A percentile compares a stretch with the other conserved stretches of the same genome.
These are phyloP conservation scores for Petrolisthes manimaculis DNA, from an alignment of 2,888 invertebrate genomes.

Conservation along the genomic window DNA sequence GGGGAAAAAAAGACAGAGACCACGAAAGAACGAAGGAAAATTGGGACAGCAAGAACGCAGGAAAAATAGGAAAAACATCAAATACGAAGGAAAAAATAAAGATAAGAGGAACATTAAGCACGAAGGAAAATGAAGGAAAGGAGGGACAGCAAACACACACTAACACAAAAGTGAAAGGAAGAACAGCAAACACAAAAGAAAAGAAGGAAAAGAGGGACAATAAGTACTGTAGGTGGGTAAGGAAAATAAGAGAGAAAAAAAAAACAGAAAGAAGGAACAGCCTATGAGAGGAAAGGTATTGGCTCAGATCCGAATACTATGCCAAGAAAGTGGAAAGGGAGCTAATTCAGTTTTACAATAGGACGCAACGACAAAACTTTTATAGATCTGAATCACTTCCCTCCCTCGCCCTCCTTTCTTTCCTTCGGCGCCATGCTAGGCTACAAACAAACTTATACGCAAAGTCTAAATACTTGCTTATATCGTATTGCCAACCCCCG, in stretches of 20 bases:
- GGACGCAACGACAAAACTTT: not conserved
- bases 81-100: not conserved
- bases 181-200: not conserved
- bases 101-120: not conserved
- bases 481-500: no score
- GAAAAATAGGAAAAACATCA: no score
- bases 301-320: no score
- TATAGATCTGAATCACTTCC: not conserved
- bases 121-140: not conserved
- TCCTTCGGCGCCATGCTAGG: no score
- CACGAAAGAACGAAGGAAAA: not conserved
- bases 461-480: no score
- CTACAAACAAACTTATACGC: no score
- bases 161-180: no score
- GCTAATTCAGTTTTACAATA: not conserved
- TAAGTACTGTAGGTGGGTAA: no score
- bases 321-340: not conserved
- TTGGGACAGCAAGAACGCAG: not conserved
- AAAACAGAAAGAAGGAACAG: not conserved
- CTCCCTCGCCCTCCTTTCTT: not conserved
- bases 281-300: not conserved
- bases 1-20: not conserved
- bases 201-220: not conserved
- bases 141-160: no score
- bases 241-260: no score